phyloP scores from a whole-genome alignment of 1,140 invertebrate species.

The Fopius arisanus region DNA sequence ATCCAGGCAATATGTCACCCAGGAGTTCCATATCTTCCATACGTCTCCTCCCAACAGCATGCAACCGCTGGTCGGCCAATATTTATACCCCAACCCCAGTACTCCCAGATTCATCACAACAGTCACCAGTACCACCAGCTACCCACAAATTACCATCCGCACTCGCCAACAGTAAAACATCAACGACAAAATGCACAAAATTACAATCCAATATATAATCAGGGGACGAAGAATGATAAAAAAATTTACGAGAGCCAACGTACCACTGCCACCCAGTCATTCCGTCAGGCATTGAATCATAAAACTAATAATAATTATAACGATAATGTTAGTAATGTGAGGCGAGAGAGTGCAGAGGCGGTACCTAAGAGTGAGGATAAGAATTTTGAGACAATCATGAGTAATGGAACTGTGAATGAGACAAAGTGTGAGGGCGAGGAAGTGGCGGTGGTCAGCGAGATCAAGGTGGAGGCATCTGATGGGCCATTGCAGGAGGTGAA shows the following conservation, averaged over 20 bases:
- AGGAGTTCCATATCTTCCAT: slow-evolving; percentile 23
- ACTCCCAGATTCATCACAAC: slow-evolving; percentile 41
- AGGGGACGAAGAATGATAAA: slow-evolving; percentile 22
- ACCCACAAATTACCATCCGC: slow-evolving; percentile 42
- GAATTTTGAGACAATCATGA: background rate
- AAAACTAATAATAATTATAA: slow-evolving; percentile 14
- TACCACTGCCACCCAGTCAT: slow-evolving; percentile 12
- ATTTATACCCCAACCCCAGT: slow-evolving; percentile 36
- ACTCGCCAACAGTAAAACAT: slow-evolving; percentile 41
- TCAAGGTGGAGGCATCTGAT: background rate
- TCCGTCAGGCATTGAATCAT: slow-evolving; percentile 20
- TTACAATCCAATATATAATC: slow-evolving; percentile 26
- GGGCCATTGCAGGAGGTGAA: background rate
- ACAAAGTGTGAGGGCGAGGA: background rate
- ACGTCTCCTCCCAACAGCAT: slow-evolving; percentile 44
- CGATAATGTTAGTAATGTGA: background rate
- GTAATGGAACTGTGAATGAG: background rate
- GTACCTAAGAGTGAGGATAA: background rate
- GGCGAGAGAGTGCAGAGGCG: background rate
- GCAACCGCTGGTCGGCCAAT: slow-evolving; percentile 43
- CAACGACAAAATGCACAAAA: slow-evolving; percentile 38
- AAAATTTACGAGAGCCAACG: background rate
- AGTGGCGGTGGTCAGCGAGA: too few relatives aligned
- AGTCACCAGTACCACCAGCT: slow-evolving; percentile 33
- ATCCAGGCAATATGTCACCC: slow-evolving; percentile 33